A percentile compares a stretch with the other conserved stretches of the same genome.
phyloP scores from a whole-genome alignment of 1,140 invertebrate genomes.

The Aphelinus atriplicis region DNA sequence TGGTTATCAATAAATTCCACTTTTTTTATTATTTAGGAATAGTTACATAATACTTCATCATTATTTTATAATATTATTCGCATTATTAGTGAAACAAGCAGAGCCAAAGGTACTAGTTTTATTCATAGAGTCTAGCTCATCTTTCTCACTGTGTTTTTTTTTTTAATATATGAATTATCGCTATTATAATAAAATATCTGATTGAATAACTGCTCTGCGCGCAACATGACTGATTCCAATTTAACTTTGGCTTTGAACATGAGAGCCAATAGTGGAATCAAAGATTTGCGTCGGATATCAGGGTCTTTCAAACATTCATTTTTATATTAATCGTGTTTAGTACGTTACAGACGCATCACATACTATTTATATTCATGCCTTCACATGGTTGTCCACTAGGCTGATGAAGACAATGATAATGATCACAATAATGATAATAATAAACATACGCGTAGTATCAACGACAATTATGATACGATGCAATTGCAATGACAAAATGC shows the following conservation, averaged over 20 bases:
- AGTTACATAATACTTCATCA: constrained; percentile 50
- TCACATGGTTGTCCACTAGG: not conserved
- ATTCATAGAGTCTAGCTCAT: constrained; percentile 43
- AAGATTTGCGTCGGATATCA: constrained; percentile 10
- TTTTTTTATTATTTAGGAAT: constrained; percentile 56
- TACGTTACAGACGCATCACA: constrained; percentile 1
- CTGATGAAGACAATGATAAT: constrained; percentile 16
- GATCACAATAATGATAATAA: constrained; percentile 13
- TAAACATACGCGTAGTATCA: constrained; percentile 20
- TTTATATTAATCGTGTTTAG: not conserved
- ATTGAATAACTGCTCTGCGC: constrained; percentile 45
- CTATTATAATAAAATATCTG: constrained; percentile 51
- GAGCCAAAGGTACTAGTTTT: constrained; percentile 40
- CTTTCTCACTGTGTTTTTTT: constrained; percentile 32
- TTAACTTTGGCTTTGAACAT: constrained; percentile 21
- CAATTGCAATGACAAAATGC: constrained; percentile 12
- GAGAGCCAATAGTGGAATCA: constrained; percentile 11
- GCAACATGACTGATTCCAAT: constrained; percentile 45
- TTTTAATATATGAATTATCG: constrained; percentile 44
- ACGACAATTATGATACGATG: constrained; percentile 18
- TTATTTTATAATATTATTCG: constrained; percentile 43
- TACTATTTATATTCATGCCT: not conserved
- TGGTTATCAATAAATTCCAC: constrained; percentile 46
- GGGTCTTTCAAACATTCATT: constrained; percentile 5
- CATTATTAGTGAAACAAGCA: constrained; percentile 48